A percentile compares a stretch with the other conserved stretches of the same genome.
phyloP scores from a whole-genome alignment of 2,888 invertebrate species.

The Cinara cedri region DNA sequence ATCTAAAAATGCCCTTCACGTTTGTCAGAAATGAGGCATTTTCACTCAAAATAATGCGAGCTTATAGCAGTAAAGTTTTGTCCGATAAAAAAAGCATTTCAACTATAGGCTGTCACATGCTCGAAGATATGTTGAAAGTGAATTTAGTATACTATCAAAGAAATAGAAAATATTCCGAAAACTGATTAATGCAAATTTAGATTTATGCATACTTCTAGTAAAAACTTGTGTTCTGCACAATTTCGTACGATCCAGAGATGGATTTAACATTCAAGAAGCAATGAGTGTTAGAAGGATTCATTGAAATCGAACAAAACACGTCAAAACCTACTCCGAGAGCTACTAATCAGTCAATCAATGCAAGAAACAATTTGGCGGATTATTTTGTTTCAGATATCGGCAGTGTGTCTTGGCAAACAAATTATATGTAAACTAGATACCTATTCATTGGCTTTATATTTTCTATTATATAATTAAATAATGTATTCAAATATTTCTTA shows the following conservation, averaged over 20 bases:
- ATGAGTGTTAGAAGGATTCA: slow-evolving; percentile 5
- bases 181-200: slow-evolving; percentile 6
- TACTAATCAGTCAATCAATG: slow-evolving; percentile 10
- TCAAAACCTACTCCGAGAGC: slow-evolving; percentile 3
- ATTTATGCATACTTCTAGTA: slow-evolving; percentile 21
- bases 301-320: slow-evolving; percentile 8
- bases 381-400: slow-evolving; percentile 15
- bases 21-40: too few species aligned
- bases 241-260: neutral
- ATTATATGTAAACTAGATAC: slow-evolving; percentile 14
- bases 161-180: slow-evolving; percentile 5
- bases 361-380: slow-evolving; percentile 19
- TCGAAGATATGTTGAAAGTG: slow-evolving; percentile 8
- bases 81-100: slow-evolving; percentile 17
- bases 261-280: neutral
- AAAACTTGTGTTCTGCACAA: slow-evolving; percentile 19
- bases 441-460: neutral
- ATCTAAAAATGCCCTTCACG: too few species aligned
- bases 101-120: slow-evolving; percentile 8
- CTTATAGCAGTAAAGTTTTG: neutral
- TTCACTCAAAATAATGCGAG: too few species aligned
- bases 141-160: slow-evolving; percentile 11
- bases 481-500: slow-evolving; percentile 2
- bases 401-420: slow-evolving; percentile 28
- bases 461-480: slow-evolving; percentile 7